phyloP scores from a whole-genome alignment of 2,797 vertebrate genomes.

The Bufotes viridis region DNA sequence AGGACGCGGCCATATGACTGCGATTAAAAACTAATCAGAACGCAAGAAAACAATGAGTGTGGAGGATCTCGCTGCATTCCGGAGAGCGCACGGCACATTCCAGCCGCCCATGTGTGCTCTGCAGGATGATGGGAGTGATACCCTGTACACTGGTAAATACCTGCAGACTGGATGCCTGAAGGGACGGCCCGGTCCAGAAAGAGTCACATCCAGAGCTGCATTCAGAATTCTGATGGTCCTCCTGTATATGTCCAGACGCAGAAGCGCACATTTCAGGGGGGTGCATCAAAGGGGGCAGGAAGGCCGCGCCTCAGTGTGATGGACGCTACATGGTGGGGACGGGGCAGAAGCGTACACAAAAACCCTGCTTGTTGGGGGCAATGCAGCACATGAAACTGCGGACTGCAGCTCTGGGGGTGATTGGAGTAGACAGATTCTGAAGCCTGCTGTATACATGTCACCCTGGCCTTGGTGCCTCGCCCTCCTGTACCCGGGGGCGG shows the following conservation, averaged over 20 bases:
- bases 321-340: too few species aligned
- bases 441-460: too few species aligned
- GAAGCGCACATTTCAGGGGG: too few species aligned
- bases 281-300: too few species aligned
- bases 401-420: neutral
- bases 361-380: neutral
- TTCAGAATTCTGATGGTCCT: neutral
- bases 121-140: neutral
- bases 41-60: neutral
- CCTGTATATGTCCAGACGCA: too few species aligned
- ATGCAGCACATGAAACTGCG: too few species aligned
- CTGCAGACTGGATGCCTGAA: too few species aligned
- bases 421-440: neutral
- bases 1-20: constrained; percentile 38
- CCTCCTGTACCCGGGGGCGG: neutral
- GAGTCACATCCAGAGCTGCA: neutral
- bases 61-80: constrained; percentile 23
- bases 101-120: neutral
- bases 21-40: constrained; percentile 38
- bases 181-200: too few species aligned
- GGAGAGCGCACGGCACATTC: neutral
- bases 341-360: too few species aligned
- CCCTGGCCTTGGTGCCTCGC: too few species aligned
- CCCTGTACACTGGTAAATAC: too few species aligned
- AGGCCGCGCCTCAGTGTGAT: too few species aligned